Conservation (phyloP, 2,888 invertebrate species). For the Onchidella celtica region DNA sequence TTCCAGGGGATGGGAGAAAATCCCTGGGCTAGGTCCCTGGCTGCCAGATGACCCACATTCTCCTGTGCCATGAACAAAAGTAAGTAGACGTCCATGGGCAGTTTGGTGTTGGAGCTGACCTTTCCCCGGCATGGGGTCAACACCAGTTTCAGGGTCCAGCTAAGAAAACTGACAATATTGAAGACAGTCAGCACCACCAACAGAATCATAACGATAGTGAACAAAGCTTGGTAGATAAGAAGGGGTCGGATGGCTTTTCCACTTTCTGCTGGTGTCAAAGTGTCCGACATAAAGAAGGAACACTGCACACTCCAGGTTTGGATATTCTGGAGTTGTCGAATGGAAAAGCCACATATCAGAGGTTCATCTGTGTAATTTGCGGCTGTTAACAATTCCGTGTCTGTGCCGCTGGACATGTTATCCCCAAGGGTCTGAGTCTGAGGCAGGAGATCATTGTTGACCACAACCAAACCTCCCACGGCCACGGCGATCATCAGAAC, state of each 20-base stretch:
- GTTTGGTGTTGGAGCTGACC: neutral
- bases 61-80: conserved; percentile 10
- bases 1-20: neutral
- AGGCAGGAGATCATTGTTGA: neutral
- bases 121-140: neutral
- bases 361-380: too few species aligned
- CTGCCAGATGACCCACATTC: neutral
- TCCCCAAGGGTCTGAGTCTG: neutral
- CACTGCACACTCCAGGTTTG: too few species aligned
- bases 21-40: neutral
- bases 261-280: too few species aligned
- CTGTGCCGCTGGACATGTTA: too few species aligned
- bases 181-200: neutral
- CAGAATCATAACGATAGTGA: neutral
- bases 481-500: neutral
- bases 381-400: too few species aligned
- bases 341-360: too few species aligned
- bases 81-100: conserved; percentile 15
- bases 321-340: too few species aligned
- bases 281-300: too few species aligned
- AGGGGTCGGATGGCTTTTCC: too few species aligned
- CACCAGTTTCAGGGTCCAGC: neutral
- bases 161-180: neutral
- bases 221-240: neutral
- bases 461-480: neutral